A percentile compares a stretch with the other conserved stretches of the same genome.
Conservation (phyloP, 2,113 vertebrate species). For the Orthonyx spaldingii region DNA sequence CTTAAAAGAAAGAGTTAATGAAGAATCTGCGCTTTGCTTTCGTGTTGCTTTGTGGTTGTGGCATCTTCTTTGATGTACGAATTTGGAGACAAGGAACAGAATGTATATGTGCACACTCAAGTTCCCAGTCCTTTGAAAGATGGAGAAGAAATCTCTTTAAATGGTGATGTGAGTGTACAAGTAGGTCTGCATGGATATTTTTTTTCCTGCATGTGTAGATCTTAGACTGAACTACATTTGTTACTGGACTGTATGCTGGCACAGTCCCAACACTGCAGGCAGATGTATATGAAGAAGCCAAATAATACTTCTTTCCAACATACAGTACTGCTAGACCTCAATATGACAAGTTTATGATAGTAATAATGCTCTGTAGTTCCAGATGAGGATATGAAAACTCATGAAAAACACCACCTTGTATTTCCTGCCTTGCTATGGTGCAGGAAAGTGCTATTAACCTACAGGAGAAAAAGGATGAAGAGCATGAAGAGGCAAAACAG, state of each 20-base stretch:
- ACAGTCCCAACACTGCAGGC: slow-evolving; percentile 26
- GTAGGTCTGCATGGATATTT: background rate
- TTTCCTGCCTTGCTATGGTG: background rate
- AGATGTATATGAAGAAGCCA: slow-evolving; percentile 7
- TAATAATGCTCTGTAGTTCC: background rate
- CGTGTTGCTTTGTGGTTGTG: background rate
- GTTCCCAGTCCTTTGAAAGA: background rate
- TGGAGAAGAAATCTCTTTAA: slow-evolving; percentile 12
- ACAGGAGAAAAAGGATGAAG: background rate
- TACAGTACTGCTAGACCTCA: background rate
- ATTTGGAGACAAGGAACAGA: background rate
- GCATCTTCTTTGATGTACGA: background rate
- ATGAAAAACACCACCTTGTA: background rate
- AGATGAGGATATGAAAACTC: background rate
- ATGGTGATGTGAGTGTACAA: background rate
- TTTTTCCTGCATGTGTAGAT: background rate
- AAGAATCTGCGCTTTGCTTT: background rate
- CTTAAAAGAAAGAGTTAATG: background rate
- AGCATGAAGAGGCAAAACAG: background rate
- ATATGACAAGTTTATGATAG: background rate
- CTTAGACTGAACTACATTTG: background rate
- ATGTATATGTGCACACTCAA: background rate
- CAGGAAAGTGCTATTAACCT: background rate
- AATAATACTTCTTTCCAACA: background rate
- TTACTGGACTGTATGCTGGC: slow-evolving; percentile 37